A percentile compares a stretch with the other conserved stretches of the same genome.
Conservation (phyloP, 2,888 invertebrate genomes). For the Bhutanitis thaidina region DNA sequence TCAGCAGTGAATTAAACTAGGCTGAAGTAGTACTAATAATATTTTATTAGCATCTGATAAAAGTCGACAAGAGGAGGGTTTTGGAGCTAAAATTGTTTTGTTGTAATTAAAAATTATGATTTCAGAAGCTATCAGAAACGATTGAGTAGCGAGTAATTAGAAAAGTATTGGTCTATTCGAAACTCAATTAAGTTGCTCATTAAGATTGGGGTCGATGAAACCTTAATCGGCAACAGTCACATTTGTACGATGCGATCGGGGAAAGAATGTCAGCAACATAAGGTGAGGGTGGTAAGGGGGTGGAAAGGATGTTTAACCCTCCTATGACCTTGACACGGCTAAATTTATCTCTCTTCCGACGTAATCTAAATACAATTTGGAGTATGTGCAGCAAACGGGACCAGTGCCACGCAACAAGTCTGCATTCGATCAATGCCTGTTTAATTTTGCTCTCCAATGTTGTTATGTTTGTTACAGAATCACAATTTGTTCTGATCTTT, state of each 20-base stretch:
- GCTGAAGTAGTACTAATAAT: no score
- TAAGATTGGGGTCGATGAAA: slow-evolving; percentile 12
- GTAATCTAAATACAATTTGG: slow-evolving; percentile 76
- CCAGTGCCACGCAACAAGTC: slow-evolving; percentile 57
- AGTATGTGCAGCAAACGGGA: slow-evolving; percentile 56
- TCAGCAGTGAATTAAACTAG: no score
- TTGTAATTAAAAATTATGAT: background rate
- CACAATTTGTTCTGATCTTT: no score
- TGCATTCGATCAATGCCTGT: slow-evolving; percentile 28
- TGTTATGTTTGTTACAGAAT: no score
- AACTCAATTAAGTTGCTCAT: background rate
- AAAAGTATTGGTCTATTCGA: background rate
- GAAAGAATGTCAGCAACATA: slow-evolving; percentile 65
- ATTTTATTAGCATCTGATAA: no score
- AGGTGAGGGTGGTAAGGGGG: slow-evolving; percentile 70
- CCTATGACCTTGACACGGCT: slow-evolving; percentile 71
- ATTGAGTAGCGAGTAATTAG: background rate
- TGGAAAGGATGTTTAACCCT: slow-evolving; percentile 76
- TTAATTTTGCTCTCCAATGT: no score
- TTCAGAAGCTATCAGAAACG: background rate
- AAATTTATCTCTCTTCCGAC: slow-evolving; percentile 75
- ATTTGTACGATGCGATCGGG: slow-evolving; percentile 15
- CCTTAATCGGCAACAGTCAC: slow-evolving; percentile 10
- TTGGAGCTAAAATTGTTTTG: background rate
- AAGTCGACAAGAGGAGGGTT: no score